Conservation (phyloP, 2,888 invertebrate genomes). For the Flexamia atlantica region DNA sequence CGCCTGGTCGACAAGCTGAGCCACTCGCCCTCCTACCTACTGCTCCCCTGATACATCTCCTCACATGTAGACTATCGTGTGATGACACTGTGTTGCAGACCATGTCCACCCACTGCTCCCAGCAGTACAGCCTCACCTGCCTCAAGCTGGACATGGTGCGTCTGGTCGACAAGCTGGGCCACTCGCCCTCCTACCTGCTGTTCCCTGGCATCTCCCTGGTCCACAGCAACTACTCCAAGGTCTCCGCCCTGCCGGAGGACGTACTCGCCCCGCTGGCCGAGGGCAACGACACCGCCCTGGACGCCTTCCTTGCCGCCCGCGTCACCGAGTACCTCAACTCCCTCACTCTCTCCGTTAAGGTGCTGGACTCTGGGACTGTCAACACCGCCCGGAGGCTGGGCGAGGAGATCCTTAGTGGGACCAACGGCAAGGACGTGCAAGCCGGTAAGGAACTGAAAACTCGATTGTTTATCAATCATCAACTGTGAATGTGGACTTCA, state of each 20-base stretch:
- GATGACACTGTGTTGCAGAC: constrained; percentile 44
- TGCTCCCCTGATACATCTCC: too few species aligned
- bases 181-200: constrained; percentile 83
- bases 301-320: constrained; percentile 66
- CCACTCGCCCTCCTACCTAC: constrained; percentile 77
- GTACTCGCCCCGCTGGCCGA: constrained; percentile 46
- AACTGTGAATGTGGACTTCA: too few species aligned
- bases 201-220: constrained; percentile 82
- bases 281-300: constrained; percentile 66
- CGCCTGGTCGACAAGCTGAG: constrained; percentile 86
- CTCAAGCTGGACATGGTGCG: constrained; percentile 87
- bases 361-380: constrained; percentile 69
- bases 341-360: constrained; percentile 69
- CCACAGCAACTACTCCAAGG: constrained; percentile 62
- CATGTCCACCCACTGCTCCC: constrained; percentile 74
- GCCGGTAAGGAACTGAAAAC: background rate
- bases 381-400: constrained; percentile 67
- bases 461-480: too few species aligned
- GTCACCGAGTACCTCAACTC: constrained; percentile 69
- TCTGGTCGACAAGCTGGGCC: constrained; percentile 85
- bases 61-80: background rate
- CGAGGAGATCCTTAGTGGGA: constrained; percentile 64
- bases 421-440: background rate
- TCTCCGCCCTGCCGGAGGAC: constrained; percentile 43
- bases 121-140: constrained; percentile 84